Base-by-base conservation (phyloP, 2,888 invertebrate species). In the Trachelus tabidus region DNA sequence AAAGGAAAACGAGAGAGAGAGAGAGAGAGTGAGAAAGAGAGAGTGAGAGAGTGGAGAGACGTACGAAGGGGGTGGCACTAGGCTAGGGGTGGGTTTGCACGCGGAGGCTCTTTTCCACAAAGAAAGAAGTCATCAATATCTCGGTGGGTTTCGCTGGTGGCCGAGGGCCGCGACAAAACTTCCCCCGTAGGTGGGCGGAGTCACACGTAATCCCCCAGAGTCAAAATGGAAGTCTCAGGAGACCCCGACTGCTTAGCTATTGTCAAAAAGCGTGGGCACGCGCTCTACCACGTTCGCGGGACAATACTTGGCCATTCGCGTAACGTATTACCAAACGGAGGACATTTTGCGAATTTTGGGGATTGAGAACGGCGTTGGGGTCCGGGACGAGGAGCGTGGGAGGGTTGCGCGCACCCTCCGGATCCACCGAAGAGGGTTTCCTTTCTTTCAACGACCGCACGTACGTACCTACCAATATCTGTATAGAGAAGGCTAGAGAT, bases 191-290 rank as follows among this genome's bases (percentile, higher is more conserved):
- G 88, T 90, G 85, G 89, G 91, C 91, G 91, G 91, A 90, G 91
- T 91, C 91, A 90, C 88, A 89, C 89, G 90, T 91, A 91, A 91
- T 91, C 91, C 91, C 91, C 85, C 71, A 89, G 91, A 91, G 91
- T 91, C 91, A 91, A 91, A 91, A 91, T 91, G 91, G 91, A 91
- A 90, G 91, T 91, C 91, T 91, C 91, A 80, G 82, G 91, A 91
- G 91, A 90, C 87, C 83, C 80, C 80, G 81, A 80, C 81, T 76
- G 85, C 80, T 82, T 80, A 83, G 82, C 83, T 83, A 80, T 84
- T 84, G 83, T 85, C 84, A 81, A 78, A 56, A 74, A 77, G 69
- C 76, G 78, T 79, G 73, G 68, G 76, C 69, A 37, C 75, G 76
- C 80, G 75, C 77, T 79, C 75, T 78, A 75, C 75, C 75, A 78